Conservation (phyloP, 2,113 vertebrate genomes). For the Periophthalmodon schlosseri region DNA sequence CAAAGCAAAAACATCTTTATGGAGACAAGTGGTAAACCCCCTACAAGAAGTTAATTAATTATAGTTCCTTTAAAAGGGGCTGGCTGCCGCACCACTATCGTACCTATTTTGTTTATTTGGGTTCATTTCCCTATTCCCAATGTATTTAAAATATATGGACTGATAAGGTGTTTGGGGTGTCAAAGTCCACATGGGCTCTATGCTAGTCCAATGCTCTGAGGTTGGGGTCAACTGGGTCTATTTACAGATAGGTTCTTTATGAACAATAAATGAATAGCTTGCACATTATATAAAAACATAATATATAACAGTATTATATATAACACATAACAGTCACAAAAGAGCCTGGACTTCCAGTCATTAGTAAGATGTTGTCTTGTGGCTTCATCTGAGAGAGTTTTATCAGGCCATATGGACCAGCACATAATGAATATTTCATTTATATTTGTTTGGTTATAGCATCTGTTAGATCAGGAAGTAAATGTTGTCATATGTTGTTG, state of each 20-base stretch:
- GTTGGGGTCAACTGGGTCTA: constrained; percentile 38
- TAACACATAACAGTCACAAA: background rate
- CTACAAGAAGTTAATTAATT: background rate
- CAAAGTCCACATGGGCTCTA: constrained; percentile 36
- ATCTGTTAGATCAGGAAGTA: constrained; percentile 54
- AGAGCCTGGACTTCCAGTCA: background rate
- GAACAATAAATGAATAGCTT: background rate
- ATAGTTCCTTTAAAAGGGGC: too few species aligned
- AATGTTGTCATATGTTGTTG: constrained; percentile 11
- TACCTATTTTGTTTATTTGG: constrained; percentile 2
- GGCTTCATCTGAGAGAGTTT: background rate
- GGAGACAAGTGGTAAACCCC: too few species aligned
- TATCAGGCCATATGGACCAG: background rate
- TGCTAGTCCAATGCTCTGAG: constrained; percentile 45
- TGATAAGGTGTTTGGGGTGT: constrained; percentile 6
- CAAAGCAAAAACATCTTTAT: too few species aligned
- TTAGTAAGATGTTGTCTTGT: background rate
- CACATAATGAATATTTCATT: constrained; percentile 10
- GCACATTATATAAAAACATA: too few species aligned
- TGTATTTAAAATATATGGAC: constrained; percentile 4
- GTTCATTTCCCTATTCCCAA: constrained; percentile 10
- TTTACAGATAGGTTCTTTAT: constrained; percentile 33
- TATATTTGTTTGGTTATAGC: constrained; percentile 35
- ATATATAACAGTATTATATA: too few species aligned
- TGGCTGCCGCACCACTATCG: too few species aligned